Conservation (phyloP, 2,888 invertebrate species). For the Drosophila subquinaria region DNA sequence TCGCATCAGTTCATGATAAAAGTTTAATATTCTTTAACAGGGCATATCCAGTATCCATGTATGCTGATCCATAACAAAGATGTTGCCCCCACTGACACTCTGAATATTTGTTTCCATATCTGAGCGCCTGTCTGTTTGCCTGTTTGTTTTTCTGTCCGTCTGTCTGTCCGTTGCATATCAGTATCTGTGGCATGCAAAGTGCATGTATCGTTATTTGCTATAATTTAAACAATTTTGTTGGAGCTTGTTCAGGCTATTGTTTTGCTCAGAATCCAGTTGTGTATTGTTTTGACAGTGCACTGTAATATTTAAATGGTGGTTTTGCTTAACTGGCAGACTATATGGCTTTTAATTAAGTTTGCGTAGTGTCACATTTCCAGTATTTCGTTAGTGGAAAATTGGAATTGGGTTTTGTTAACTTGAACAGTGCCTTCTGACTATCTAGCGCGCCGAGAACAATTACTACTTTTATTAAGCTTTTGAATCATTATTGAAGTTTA, state of each 20-base stretch:
- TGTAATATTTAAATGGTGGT: conserved; percentile 54
- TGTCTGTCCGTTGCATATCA: conserved; percentile 56
- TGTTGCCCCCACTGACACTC: conserved; percentile 11
- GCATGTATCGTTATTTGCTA: conserved; percentile 42
- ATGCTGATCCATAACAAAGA: conserved; percentile 7
- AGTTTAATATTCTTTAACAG: conserved; percentile 2
- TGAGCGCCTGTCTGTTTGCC: conserved; percentile 22
- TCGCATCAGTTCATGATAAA: background rate
- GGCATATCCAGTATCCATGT: conserved; percentile 9
- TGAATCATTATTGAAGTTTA: conserved; percentile 55
- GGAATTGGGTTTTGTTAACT: conserved; percentile 33
- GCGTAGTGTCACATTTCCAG: conserved; percentile 22
- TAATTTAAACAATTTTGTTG: conserved; percentile 50
- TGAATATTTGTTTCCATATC: conserved; percentile 25
- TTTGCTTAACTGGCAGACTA: conserved; percentile 38
- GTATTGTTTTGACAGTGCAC: conserved; percentile 52
- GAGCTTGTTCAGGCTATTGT: conserved; percentile 25
- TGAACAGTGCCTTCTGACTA: conserved; percentile 11
- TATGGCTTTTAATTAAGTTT: conserved; percentile 67
- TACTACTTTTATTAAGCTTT: conserved; percentile 65
- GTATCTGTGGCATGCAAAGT: conserved; percentile 53
- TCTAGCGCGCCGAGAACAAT: conserved; percentile 48
- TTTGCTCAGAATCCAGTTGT: conserved; percentile 17
- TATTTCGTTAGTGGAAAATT: conserved; percentile 30
- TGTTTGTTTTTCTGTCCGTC: conserved; percentile 31